Evolutionary conservation across 2,113 vertebrate species (phyloP), one percentile per base, ranked within the genome.

Genomic region (Mirza zaza): DNA sequence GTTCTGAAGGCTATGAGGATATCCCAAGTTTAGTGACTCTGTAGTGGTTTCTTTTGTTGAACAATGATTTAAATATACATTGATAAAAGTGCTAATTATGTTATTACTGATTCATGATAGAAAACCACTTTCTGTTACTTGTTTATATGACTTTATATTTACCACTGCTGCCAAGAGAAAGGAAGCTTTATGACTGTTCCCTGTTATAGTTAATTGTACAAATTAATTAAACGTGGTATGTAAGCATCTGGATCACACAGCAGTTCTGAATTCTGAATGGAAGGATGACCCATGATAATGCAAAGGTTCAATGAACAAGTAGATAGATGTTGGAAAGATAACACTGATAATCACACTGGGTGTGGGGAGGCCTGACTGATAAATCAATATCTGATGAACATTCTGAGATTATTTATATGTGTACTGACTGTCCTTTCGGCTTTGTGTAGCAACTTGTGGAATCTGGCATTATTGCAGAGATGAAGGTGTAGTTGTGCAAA

Each of bases 11-110:
- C 50, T 89, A 3, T 52, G 4, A 45, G 17, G n/a, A 75, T 9
- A 15, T 29, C n/a, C 27, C 63, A 80, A 84, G 95, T 91, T 92
- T 68, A 82, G 85, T 2, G 8, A 79, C 23, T 94, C 36, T 77
- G 36, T 87, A 50, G 42, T 90, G 20, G 94, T 97, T 92, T 93
- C 68, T 76, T 65, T 92, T 95, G 71, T 82, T 68, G 93, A 86
- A 42, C 48, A 91, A 14, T 79, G 67, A 63, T 68, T 96, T 95
- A 93, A 88, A 83, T 77, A 70, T 71, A 52, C 42, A n/a, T 65
- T 81, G 76, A 96, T 36, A 59, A 86, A 97, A 83, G 89, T 90
- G 29, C 68, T 94, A 91, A 86, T 94, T 91, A 50, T 34, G 27
- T 75, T 92, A 67, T 65, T 90, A 94, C 70, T 92, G 42, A 88